phyloP scores from a whole-genome alignment of 2,888 invertebrate genomes.

The Abrostola tripartita region DNA sequence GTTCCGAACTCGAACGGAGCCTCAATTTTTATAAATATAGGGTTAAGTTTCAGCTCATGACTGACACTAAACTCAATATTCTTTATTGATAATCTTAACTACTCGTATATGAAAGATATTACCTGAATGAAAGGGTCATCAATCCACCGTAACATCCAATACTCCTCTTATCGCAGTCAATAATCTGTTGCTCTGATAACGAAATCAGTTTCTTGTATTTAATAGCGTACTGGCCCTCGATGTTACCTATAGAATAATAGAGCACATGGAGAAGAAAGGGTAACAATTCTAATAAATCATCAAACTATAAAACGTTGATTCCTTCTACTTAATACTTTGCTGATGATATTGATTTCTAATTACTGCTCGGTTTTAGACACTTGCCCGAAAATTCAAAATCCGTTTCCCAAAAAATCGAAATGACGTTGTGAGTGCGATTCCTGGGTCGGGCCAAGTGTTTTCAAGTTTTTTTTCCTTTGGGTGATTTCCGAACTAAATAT shows the following conservation, averaged over 20 bases:
- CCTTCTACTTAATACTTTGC: no score
- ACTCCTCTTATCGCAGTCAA: slow-evolving; percentile 49
- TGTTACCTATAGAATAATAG: slow-evolving; percentile 41
- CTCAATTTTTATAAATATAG: no score
- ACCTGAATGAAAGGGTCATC: not conserved
- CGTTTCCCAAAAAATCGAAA: no score
- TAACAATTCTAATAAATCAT: not conserved
- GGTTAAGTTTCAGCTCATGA: not conserved
- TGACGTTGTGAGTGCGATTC: no score
- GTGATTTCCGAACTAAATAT: no score
- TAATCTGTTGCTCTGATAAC: slow-evolving; percentile 56
- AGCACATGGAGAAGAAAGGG: not conserved
- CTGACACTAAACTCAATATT: not conserved
- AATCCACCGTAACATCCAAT: slow-evolving; percentile 34
- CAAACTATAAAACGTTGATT: not conserved
- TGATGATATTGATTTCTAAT: no score
- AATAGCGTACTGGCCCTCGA: slow-evolving; percentile 57
- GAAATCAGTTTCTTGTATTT: slow-evolving; percentile 36
- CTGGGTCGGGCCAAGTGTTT: no score
- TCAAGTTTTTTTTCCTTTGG: no score
- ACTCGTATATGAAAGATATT: not conserved
- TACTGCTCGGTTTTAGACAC: no score
- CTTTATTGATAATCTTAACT: not conserved
- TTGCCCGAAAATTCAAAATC: no score
- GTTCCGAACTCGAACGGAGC: no score